phyloP scores from a whole-genome alignment of 2,113 vertebrate species.

The Pogona vitticeps region DNA sequence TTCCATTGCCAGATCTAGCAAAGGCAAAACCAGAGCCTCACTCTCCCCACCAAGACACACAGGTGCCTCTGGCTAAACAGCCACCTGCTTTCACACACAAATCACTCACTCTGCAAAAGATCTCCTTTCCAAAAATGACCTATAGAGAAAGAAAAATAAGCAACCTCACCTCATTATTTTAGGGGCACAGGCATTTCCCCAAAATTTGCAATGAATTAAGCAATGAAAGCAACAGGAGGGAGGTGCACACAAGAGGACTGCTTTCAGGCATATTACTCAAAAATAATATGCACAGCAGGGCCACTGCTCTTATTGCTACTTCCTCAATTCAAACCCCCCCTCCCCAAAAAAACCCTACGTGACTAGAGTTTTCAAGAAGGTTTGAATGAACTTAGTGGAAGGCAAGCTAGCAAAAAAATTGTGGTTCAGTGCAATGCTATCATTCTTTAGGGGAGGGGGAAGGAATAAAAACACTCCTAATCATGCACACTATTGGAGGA shows the following conservation, averaged over 20 bases:
- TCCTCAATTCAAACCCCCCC: constrained; percentile 16
- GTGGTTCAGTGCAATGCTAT: neutral
- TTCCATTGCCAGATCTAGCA: neutral
- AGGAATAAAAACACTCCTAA: neutral
- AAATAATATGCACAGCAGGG: constrained; percentile 1
- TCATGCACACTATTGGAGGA: neutral
- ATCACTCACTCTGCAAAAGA: neutral
- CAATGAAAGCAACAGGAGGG: neutral
- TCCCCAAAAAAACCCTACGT: neutral
- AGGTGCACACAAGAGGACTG: neutral
- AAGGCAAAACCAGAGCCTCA: neutral
- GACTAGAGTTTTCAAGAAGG: neutral
- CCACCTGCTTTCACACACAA: constrained; percentile 5
- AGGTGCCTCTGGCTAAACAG: neutral
- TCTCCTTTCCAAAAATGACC: neutral
- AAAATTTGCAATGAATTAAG: neutral
- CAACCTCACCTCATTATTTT: neutral
- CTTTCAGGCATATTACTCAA: constrained; percentile 8
- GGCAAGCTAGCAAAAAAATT: neutral
- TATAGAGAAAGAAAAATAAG: constrained; percentile 1
- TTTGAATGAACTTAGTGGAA: neutral
- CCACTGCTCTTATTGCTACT: neutral
- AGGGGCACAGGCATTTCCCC: neutral
- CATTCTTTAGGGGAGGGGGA: neutral
- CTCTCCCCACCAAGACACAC: neutral